Evolutionary conservation across 1,140 invertebrate genomes (phyloP), one percentile per base, ranked within the genome.

Genomic region (Heliconius hermathena): DNA sequence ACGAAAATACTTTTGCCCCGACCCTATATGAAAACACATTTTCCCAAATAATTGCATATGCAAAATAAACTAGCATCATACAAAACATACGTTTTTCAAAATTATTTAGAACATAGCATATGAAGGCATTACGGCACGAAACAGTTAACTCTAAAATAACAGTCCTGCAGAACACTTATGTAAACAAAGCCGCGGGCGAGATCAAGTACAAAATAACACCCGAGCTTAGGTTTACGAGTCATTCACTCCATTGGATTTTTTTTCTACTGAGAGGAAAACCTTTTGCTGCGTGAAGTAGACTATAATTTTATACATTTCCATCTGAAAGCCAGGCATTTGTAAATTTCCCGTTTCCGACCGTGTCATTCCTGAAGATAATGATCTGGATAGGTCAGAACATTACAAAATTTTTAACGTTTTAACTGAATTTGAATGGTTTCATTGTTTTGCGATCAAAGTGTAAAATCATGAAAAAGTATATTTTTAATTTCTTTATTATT

Each of bases 301-400:
- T 76, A n/a, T 76, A 38, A 49, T 70, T 76, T 75, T 66, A 41
- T 49, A 70, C 22, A 71, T 76, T 75, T 75, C 49, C 38, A 36
- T 70, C 60, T 76, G 74, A 76, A 71, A 46, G 57, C 54, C 26
- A 9, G 22, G 36, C 16, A 70, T 76, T 76, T 54, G 33, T 8
- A 26, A 75, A 60, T 75, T 38, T 71, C 74, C n/a, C 38, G 41
- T 20, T 72, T 79, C 3, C 8, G 57, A 74, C 52, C 11, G 54
- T 60, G 38, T 49, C 29, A 33, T 75, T 75, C 49, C 78, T 80
- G 78, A 72, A 80, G 36, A 66, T 80, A 79, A 79, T 76, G 78
- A 60, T 80, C 36, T 72, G 66, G 60, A 49, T 72, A 66, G n/a
- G 71, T 22, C 18, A 13, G 49, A 77, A n/a, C 0, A 13, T 72